Base-by-base conservation (phyloP, 2,888 invertebrate species). In the Lasioglossum lativentre region DNA sequence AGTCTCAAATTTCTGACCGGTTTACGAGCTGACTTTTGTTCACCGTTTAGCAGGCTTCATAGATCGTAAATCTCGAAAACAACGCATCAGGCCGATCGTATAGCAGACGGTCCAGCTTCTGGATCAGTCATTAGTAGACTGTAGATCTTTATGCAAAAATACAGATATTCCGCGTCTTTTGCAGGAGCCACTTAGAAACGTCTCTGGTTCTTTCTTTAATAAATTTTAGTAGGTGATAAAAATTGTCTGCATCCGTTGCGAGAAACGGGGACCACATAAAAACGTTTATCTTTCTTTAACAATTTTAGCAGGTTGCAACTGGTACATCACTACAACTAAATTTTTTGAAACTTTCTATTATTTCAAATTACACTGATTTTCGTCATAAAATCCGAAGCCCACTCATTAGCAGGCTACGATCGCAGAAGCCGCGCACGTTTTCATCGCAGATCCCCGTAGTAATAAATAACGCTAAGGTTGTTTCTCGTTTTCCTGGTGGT, bases 51-150 rank as follows among this genome's bases (percentile, higher is more conserved):
- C 12, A 27, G 27, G 1, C 27, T 27, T 59, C 59, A 27, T 4
- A 27, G 27, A 27, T 59, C n/a, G 27, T 59, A n/a, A 27, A 27
- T 27, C 27, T 42, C 59, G 81, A 78, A 78, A 78, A 19, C 47
- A 78, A 75, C 63, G 66, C 71, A 75, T 82, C 75, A 47, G 42
- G 70, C 70, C 63, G 59, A 34, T 71, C 27, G 6, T 45, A 63
- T 27, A n/a, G n/a, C n/a, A n/a, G 52, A 71, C 63, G 63, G 66
- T 52, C 63, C 47, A 77, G 56, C 56, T 27, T 16, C 34, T 78
- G 56, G 42, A 2, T 27, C 40, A 30, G 56, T 66, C 73, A 45
- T 40, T 38, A 59, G n/a, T 6, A 47, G n/a, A n/a, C n/a, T n/a
- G n/a, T n/a, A n/a, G 19, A 47, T 19, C 6, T 19, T 19, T 19